phyloP scores from a whole-genome alignment of 2,888 invertebrate genomes.

The Clistopyga incitator region DNA sequence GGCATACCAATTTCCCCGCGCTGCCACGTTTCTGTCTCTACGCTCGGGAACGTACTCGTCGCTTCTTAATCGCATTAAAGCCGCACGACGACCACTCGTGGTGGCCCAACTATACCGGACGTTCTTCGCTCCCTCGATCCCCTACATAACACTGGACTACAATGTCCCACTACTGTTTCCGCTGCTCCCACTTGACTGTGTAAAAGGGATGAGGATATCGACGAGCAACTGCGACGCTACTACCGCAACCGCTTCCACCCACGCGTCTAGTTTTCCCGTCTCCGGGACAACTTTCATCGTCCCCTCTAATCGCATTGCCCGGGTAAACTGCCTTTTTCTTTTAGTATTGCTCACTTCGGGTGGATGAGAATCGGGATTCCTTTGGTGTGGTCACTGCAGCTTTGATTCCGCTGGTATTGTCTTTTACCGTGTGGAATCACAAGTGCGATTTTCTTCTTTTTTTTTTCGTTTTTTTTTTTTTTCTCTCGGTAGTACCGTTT shows the following conservation, averaged over 20 bases:
- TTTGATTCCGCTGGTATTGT: not conserved
- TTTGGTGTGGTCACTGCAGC: not conserved
- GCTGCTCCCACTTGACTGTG: not conserved
- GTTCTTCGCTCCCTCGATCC: slow-evolving; percentile 49
- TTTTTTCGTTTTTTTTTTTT: too few relatives aligned
- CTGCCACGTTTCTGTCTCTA: slow-evolving; percentile 20
- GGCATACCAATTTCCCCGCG: slow-evolving; percentile 78
- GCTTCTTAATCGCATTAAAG: slow-evolving; percentile 79
- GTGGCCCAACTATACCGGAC: slow-evolving; percentile 49
- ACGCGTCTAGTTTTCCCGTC: slow-evolving; percentile 17
- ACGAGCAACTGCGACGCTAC: slow-evolving; percentile 7
- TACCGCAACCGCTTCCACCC: slow-evolving; percentile 11
- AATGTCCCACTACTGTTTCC: slow-evolving; percentile 19
- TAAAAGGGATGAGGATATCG: slow-evolving; percentile 24
- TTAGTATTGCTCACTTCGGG: slow-evolving; percentile 17
- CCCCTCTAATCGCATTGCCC: slow-evolving; percentile 49
- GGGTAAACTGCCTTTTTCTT: slow-evolving; percentile 15
- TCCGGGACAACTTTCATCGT: slow-evolving; percentile 6
- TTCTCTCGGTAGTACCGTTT: not conserved
- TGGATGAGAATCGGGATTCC: not conserved
- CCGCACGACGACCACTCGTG: slow-evolving; percentile 64
- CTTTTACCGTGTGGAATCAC: not conserved
- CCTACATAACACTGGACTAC: slow-evolving; percentile 23
- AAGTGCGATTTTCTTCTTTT: not conserved
- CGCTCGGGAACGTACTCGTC: slow-evolving; percentile 67